Evolutionary conservation across 2,113 vertebrate genomes (phyloP).

Genomic region (Glareola pratincola): DNA sequence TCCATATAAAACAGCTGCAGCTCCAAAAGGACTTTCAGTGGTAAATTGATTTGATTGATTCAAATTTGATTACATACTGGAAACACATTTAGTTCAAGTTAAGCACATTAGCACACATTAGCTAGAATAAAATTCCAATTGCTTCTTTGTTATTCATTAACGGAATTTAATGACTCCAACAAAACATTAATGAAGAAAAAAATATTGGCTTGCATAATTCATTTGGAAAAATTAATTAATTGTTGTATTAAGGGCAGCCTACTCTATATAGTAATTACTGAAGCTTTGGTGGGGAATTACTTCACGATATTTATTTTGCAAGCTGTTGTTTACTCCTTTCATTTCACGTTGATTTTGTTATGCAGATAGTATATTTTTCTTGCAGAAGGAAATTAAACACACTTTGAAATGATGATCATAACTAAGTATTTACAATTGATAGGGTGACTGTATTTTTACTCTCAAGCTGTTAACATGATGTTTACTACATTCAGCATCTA

Average conservation of each 20-base stretch:
- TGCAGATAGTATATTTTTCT: constrained; percentile 37
- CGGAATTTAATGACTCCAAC: constrained; percentile 73
- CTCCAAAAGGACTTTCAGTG: constrained; percentile 61
- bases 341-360: constrained; percentile 48
- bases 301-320: constrained; percentile 72
- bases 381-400: constrained; percentile 49
- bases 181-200: constrained; percentile 76
- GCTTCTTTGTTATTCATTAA: constrained; percentile 77
- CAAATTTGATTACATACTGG: constrained; percentile 75
- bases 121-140: constrained; percentile 68
- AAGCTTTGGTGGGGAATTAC: constrained; percentile 66
- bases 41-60: constrained; percentile 77
- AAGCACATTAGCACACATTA: constrained; percentile 69
- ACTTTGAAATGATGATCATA: constrained; percentile 38
- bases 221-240: constrained; percentile 79
- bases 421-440: constrained; percentile 44
- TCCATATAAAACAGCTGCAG: constrained; percentile 47
- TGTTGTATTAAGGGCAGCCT: constrained; percentile 71
- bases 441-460: constrained; percentile 19
- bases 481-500: not conserved
- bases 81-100: constrained; percentile 73
- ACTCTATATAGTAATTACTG: constrained; percentile 67
- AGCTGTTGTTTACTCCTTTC: constrained; percentile 76
- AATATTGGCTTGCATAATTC: constrained; percentile 73
- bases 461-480: not conserved